Percentiles rank a stretch among this genome's conserved stretches.
Evolutionary conservation across 2,113 vertebrate genomes (phyloP).

Genomic region (Strigops habroptila): DNA sequence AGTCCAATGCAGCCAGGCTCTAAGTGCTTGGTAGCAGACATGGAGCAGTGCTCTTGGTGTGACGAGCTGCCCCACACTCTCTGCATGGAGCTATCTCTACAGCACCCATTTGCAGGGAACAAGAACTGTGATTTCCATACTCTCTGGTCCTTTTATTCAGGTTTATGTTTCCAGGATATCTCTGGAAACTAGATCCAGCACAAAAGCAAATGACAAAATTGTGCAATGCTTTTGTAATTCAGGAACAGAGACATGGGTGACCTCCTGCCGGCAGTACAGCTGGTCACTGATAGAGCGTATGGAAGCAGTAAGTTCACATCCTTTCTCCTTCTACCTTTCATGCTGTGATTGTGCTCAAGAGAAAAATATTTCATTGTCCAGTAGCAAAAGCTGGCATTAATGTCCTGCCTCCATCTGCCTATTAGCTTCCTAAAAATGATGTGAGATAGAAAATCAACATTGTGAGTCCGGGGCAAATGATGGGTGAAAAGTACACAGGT

Average conservation of each 20-base stretch:
- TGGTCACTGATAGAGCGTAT: not conserved
- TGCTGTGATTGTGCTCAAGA: not conserved
- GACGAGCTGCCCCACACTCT: not conserved
- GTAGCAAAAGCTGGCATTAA: not conserved
- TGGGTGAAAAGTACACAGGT: not conserved
- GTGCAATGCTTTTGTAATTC: not conserved
- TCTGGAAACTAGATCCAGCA: not conserved
- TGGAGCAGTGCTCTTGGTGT: rapidly evolving
- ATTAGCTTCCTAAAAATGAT: not conserved
- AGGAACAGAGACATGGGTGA: not conserved
- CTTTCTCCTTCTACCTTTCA: not conserved
- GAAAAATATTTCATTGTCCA: constrained; percentile 3
- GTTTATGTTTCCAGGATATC: not conserved
- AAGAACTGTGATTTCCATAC: not conserved
- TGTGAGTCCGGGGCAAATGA: not conserved
- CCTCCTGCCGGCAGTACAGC: constrained; percentile 17
- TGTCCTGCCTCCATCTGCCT: constrained; percentile 14
- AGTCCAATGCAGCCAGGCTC: not conserved
- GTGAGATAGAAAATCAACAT: not conserved
- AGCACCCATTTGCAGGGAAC: not conserved
- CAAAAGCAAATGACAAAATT: not conserved
- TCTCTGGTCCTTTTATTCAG: not conserved
- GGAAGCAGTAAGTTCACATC: not conserved
- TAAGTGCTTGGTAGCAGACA: not conserved
- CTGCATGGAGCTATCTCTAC: not conserved